phyloP scores from a whole-genome alignment of 2,797 vertebrate genomes.

The Sebastiscus tertius region DNA sequence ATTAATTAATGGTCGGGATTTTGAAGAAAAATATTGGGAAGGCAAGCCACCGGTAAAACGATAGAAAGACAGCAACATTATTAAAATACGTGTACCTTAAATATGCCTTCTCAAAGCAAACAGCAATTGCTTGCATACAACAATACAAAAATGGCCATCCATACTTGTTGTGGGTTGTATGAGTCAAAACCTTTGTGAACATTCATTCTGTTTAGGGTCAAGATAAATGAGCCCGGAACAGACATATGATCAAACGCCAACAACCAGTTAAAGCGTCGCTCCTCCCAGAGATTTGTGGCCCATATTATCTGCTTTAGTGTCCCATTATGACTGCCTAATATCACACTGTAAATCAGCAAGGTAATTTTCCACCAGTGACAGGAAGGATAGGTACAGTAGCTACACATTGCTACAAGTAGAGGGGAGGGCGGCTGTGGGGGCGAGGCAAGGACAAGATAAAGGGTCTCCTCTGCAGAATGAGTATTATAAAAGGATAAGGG shows the following conservation, averaged over 20 bases:
- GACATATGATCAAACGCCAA: constrained; percentile 65
- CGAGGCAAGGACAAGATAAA: constrained; percentile 12
- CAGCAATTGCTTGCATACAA: not conserved
- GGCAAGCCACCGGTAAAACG: not conserved
- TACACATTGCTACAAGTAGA: constrained; percentile 8
- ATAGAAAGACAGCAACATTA: not conserved
- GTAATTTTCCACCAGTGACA: constrained; percentile 70
- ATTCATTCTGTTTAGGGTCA: constrained; percentile 35
- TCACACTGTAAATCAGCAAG: constrained; percentile 76
- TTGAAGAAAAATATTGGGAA: not conserved
- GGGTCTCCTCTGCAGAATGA: constrained; percentile 33
- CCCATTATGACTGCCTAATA: constrained; percentile 76
- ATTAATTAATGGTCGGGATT: not conserved
- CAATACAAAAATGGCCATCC: not conserved
- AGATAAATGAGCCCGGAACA: constrained; percentile 49
- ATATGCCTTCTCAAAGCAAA: no score
- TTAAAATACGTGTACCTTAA: not conserved
- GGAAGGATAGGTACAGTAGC: constrained; percentile 72
- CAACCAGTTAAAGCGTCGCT: constrained; percentile 61
- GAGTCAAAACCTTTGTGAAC: not conserved
- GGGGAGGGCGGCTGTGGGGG: not conserved
- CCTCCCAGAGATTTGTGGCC: constrained; percentile 69
- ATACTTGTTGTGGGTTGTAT: not conserved
- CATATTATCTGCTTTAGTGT: constrained; percentile 75
- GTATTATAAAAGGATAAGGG: constrained; percentile 24